A percentile compares a stretch with the other conserved stretches of the same genome.
These are phyloP conservation scores for Lepeophtheirus nordmannii DNA, from an alignment of 2,888 invertebrate genomes.

Conservation along the genomic window DNA sequence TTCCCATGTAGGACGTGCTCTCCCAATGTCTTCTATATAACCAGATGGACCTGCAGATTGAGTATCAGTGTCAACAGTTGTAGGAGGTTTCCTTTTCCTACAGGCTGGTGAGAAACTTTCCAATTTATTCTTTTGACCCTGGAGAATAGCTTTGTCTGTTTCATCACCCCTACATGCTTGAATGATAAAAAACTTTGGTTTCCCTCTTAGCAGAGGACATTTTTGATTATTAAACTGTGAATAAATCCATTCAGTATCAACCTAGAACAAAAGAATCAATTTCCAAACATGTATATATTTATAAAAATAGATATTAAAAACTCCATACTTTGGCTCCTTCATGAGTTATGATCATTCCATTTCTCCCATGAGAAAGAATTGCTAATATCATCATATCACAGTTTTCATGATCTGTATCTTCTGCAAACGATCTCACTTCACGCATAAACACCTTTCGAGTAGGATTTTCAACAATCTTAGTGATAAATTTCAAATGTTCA, in stretches of 20 bases:
- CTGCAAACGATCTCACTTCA: not conserved
- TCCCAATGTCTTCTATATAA: not conserved
- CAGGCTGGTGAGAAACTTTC: too few relatives aligned
- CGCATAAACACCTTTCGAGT: not conserved
- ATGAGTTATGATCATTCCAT: slow-evolving; percentile 13
- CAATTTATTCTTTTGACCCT: too few relatives aligned
- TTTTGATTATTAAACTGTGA: slow-evolving; percentile 18
- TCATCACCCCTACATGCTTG: slow-evolving; percentile 20
- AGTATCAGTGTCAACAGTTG: not conserved
- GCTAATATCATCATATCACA: slow-evolving; percentile 14
- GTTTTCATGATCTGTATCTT: not conserved
- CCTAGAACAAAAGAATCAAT: too few relatives aligned
- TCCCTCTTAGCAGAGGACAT: slow-evolving; percentile 13
- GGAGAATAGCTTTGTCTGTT: not conserved
- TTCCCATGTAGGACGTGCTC: slow-evolving; percentile 17
- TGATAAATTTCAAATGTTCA: not conserved
- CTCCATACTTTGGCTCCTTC: not conserved
- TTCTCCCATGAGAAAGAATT: slow-evolving; percentile 11
- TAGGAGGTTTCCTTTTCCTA: slow-evolving; percentile 1
- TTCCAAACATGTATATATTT: too few relatives aligned
- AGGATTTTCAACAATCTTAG: not conserved
- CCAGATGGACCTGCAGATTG: not conserved
- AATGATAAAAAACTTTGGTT: slow-evolving; percentile 24
- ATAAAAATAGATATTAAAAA: too few relatives aligned
- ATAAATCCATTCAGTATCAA: slow-evolving; percentile 19